These are phyloP conservation scores for Zingel zingel DNA, from an alignment of 2,113 vertebrate genomes.

Conservation along the genomic window DNA sequence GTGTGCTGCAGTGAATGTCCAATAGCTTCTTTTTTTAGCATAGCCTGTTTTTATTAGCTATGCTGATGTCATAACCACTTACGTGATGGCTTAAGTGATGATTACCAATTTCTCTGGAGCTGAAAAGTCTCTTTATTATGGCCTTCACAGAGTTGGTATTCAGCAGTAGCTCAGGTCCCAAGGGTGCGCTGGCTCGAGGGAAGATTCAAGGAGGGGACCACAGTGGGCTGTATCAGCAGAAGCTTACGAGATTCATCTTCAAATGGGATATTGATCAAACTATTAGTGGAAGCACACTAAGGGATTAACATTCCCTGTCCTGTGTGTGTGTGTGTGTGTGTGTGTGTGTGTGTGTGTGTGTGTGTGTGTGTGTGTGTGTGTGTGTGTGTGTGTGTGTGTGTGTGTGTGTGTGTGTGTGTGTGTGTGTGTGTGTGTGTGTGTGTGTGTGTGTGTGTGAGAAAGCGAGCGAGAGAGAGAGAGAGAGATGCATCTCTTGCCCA, in stretches of 20 bases:
- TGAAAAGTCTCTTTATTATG: constrained; percentile 65
- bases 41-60: constrained; percentile 22
- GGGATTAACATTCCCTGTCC: constrained; percentile 45
- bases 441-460: background rate
- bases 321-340: background rate
- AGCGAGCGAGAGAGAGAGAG: background rate
- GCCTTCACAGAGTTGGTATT: constrained; percentile 31
- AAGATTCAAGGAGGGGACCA: constrained; percentile 25
- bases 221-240: constrained; percentile 62
- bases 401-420: background rate
- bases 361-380: background rate
- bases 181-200: constrained; percentile 22
- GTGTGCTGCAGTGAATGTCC: constrained; percentile 11
- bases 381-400: background rate
- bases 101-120: constrained; percentile 58
- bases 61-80: constrained; percentile 33
- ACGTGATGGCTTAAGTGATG: constrained; percentile 45
- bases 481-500: constrained; percentile 1
- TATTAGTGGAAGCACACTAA: constrained; percentile 57
- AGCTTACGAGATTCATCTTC: constrained; percentile 59
- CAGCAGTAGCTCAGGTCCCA: constrained; percentile 48
- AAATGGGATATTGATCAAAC: constrained; percentile 76
- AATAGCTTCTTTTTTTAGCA: background rate
- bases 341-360: background rate
- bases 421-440: background rate